Percentiles rank a stretch among this genome's conserved stretches.
phyloP scores from a whole-genome alignment of 1,140 invertebrate genomes.

The Calephelis virginiensis region DNA sequence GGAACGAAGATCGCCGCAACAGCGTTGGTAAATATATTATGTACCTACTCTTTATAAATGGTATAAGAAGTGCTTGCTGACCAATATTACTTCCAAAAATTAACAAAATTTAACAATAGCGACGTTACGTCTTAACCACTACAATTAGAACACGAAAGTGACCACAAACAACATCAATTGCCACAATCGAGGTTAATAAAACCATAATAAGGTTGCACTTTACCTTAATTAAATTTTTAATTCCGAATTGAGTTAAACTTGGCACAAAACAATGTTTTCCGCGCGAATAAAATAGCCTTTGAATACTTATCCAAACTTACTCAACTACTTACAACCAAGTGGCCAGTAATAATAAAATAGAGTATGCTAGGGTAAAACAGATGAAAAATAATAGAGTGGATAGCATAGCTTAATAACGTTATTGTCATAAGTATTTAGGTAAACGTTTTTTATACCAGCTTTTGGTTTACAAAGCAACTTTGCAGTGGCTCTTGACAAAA shows the following conservation, averaged over 20 bases:
- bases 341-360: conserved; percentile 19
- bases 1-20: no score
- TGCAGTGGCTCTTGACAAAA: no score
- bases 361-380: conserved; percentile 15
- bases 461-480: no score
- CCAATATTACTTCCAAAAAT: no score
- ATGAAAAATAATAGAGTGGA: background rate
- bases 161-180: background rate
- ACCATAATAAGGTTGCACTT: background rate
- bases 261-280: background rate
- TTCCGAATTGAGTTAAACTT: background rate
- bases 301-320: conserved; percentile 20
- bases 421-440: background rate
- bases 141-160: no score
- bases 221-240: conserved; percentile 6
- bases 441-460: background rate
- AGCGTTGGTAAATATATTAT: no score
- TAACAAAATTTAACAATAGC: no score
- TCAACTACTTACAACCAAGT: conserved; percentile 16
- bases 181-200: background rate
- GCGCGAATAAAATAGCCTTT: background rate
- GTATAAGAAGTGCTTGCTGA: no score
- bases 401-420: background rate
- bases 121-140: no score
- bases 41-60: no score